phyloP scores from a whole-genome alignment of 2,113 vertebrate genomes.

The Sander lucioperca region DNA sequence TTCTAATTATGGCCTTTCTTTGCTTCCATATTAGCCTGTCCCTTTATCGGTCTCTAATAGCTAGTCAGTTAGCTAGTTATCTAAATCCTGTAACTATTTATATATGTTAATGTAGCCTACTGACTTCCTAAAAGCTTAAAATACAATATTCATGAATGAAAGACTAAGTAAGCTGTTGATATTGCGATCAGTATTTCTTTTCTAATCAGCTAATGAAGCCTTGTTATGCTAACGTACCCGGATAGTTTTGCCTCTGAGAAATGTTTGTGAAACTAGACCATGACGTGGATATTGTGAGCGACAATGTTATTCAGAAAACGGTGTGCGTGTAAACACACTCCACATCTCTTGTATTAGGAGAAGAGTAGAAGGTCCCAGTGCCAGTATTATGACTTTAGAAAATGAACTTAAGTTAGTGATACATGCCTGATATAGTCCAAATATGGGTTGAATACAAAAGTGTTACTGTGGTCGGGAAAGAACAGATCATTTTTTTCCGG shows the following conservation, averaged over 20 bases:
- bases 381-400: conserved; percentile 54
- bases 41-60: not conserved
- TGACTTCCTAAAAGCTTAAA: not conserved
- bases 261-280: conserved; percentile 10
- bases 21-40: too few species aligned
- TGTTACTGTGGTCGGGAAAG: conserved; percentile 25
- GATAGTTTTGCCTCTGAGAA: conserved; percentile 26
- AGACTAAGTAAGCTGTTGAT: not conserved
- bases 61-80: not conserved
- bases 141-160: not conserved
- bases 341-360: conserved; percentile 15
- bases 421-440: not conserved
- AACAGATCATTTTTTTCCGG: conserved; percentile 3
- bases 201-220: not conserved
- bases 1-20: too few species aligned
- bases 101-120: not conserved
- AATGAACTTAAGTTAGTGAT: conserved; percentile 33
- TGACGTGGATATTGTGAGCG: not conserved
- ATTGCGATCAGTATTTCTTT: conserved; percentile 15
- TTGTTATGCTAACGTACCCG: not conserved
- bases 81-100: not conserved
- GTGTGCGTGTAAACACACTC: conserved; percentile 65
- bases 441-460: conserved; percentile 18
- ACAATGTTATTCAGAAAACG: conserved; percentile 28
- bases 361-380: conserved; percentile 39